Conservation (phyloP, 2,888 invertebrate genomes). For the Eristalinus aeneus region DNA sequence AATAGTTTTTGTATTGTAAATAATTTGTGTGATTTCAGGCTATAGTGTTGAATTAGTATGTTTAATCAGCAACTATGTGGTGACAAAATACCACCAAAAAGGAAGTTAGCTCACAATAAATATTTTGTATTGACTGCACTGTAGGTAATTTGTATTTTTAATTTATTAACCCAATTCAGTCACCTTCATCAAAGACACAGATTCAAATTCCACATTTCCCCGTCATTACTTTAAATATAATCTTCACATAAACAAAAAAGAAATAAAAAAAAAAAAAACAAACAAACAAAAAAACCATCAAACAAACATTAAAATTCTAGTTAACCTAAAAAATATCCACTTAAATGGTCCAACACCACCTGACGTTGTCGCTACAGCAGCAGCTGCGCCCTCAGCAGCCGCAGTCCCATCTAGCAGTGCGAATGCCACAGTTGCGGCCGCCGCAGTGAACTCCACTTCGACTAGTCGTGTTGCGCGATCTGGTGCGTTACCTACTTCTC, state of each 20-base stretch:
- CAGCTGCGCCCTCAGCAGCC: conserved; percentile 62
- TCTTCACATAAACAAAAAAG: conserved; percentile 11
- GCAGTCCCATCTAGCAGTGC: conserved; percentile 60
- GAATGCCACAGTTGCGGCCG: conserved; percentile 49
- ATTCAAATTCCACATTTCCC: conserved; percentile 28
- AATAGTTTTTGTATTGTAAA: no score
- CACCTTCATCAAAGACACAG: conserved; percentile 49
- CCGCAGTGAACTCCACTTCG: conserved; percentile 60
- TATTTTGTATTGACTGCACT: neutral
- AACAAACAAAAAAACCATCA: conserved; percentile 12
- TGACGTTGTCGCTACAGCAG: conserved; percentile 56
- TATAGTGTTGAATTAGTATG: no score
- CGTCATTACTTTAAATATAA: conserved; percentile 9
- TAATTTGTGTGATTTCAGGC: no score
- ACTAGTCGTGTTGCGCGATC: conserved; percentile 51
- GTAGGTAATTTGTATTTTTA: neutral
- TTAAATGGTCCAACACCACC: conserved; percentile 73
- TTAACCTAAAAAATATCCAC: conserved; percentile 73
- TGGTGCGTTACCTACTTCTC: conserved; percentile 32
- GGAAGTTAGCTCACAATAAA: neutral
- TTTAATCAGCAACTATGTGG: no score
- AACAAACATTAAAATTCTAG: conserved; percentile 59
- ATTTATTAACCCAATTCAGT: conserved; percentile 14
- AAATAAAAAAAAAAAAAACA: conserved; percentile 19
- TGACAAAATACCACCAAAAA: no score